These are phyloP conservation scores for Clarias laeviceps DNA, from an alignment of 2,797 vertebrate genomes.

Conservation along the genomic window DNA sequence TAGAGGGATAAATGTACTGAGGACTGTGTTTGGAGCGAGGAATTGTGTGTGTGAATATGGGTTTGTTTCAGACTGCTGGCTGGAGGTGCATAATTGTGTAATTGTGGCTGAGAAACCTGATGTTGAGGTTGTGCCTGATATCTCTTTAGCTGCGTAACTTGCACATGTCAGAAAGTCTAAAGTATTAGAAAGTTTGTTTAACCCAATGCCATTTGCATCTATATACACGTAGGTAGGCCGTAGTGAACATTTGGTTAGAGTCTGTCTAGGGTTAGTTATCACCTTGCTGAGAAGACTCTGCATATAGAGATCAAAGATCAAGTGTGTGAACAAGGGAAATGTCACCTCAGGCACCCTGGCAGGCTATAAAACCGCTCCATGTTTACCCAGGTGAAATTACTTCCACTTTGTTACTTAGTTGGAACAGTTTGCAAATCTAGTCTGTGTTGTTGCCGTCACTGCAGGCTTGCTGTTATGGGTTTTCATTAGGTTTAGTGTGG, in stretches of 20 bases:
- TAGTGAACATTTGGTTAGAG: slow-evolving; percentile 63
- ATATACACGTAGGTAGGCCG: background rate
- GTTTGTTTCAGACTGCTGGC: background rate
- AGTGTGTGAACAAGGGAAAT: slow-evolving; percentile 51
- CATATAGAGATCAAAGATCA: slow-evolving; percentile 70
- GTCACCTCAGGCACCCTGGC: slow-evolving; percentile 44
- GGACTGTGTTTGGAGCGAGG: background rate
- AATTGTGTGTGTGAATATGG: background rate
- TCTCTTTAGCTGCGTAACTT: slow-evolving; percentile 3
- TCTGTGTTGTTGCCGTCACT: slow-evolving; percentile 39
- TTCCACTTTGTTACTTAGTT: slow-evolving; percentile 67
- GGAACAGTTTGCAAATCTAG: slow-evolving; percentile 60
- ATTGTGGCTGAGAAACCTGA: slow-evolving; percentile 1
- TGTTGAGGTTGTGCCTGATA: background rate
- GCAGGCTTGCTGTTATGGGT: background rate
- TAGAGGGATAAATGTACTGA: background rate
- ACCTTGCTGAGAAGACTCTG: slow-evolving; percentile 64
- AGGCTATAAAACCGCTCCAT: slow-evolving; percentile 57
- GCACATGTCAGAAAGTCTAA: background rate
- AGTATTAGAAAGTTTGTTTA: background rate
- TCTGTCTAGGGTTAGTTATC: slow-evolving; percentile 62
- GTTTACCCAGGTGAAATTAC: slow-evolving; percentile 71
- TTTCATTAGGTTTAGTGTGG: background rate
- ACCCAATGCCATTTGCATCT: slow-evolving; percentile 7
- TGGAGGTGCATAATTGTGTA: background rate